phyloP scores from a whole-genome alignment of 2,888 invertebrate species.

The Rhingia campestris region DNA sequence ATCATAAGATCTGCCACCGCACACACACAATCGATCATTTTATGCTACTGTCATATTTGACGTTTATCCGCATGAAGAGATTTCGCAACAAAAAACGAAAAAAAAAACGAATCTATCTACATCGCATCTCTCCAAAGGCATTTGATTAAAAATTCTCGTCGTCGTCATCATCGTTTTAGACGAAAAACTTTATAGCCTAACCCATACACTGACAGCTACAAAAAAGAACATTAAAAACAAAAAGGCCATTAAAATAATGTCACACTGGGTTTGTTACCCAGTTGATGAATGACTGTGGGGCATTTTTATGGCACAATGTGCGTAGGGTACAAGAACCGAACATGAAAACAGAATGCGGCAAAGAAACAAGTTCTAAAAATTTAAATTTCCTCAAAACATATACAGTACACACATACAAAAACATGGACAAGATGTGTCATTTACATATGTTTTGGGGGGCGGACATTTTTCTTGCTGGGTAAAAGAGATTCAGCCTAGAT shows the following conservation, averaged over 20 bases:
- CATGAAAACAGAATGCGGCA: slow-evolving; percentile 34
- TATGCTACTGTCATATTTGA: slow-evolving; percentile 67
- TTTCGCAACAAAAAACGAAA: slow-evolving; percentile 14
- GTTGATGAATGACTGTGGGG: slow-evolving; percentile 73
- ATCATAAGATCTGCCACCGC: slow-evolving; percentile 16
- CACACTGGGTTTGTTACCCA: slow-evolving; percentile 68
- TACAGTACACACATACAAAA: slow-evolving; percentile 15
- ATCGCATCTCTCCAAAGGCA: slow-evolving; percentile 26
- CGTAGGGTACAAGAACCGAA: slow-evolving; percentile 51
- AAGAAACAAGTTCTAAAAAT: slow-evolving; percentile 51
- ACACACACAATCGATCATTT: slow-evolving; percentile 62
- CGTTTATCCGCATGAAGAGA: slow-evolving; percentile 61
- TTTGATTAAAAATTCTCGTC: slow-evolving; percentile 56
- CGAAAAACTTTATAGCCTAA: slow-evolving; percentile 19
- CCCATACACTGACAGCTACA: slow-evolving; percentile 15
- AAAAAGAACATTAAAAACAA: slow-evolving; percentile 62
- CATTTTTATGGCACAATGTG: slow-evolving; percentile 71
- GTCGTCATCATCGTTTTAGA: slow-evolving; percentile 54
- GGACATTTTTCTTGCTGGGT: slow-evolving; percentile 1
- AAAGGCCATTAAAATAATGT: slow-evolving; percentile 71
- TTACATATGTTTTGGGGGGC: slow-evolving; percentile 3
- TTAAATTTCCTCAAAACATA: slow-evolving; percentile 52
- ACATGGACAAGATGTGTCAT: neutral
- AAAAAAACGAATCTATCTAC: slow-evolving; percentile 33
- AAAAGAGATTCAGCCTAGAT: slow-evolving; percentile 15